Base-by-base conservation (phyloP, 2,888 invertebrate genomes). In the Neoscelio sp. region DNA sequence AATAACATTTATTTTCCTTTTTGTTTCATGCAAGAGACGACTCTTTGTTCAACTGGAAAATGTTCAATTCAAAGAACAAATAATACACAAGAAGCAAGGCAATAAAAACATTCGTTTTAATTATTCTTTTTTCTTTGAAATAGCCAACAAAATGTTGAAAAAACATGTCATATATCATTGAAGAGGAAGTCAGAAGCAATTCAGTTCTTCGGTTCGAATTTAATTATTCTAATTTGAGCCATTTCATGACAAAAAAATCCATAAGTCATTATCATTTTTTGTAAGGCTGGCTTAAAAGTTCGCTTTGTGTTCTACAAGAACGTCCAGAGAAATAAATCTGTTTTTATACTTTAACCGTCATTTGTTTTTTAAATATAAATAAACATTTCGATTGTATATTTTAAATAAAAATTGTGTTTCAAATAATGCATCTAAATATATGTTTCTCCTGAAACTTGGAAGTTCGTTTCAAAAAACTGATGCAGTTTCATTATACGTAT, bases 11-110 rank as follows among this genome's bases (percentile, higher is more conserved):
- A 4, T 30, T 50, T 5, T 30, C 30, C 30, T 33, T 28, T 50
- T 52, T 52, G 18, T 18, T 17, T 7, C 18, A 33, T 0, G 3
- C n/a, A 28, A 52, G 30, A 30, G 13, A 50, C 12, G 13, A 50
- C 12, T 52, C 33, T 52, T 52, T 52, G 33, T 52, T 52, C 18
- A 33, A n/a, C 33, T 48, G 23, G 10, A 46, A 50, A 50, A 52
- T 18, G 52, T 18, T 33, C 33, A n/a, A 12, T 18, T 52, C n/a
- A 33, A 52, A 33, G 33, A 52, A 52, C 18, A 18, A 33, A 52
- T 52, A 52, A 18, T 30, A 30, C 17, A 28, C 10, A 50, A 30
- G 2, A 30, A 50, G n/a, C 4, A 30, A 5, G 30, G 50, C 17
- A 30, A 30, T 50, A 30, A 28, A 50, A 50, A 30, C 13, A 44